Percentiles rank a stretch among this genome's conserved stretches.
Conservation (phyloP, 1,140 invertebrate genomes). For the Aplysia californica region DNA sequence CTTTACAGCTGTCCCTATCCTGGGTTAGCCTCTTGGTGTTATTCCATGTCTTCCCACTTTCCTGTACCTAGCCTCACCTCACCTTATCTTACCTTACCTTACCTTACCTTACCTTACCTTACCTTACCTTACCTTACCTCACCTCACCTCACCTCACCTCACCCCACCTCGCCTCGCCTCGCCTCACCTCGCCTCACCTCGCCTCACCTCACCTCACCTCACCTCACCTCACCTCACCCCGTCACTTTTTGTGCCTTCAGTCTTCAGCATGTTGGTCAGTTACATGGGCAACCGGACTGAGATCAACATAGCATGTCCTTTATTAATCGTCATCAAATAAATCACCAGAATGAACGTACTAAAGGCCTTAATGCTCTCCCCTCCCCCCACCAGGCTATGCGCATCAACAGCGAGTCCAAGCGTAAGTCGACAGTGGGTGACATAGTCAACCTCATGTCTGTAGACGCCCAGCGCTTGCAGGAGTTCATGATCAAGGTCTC, state of each 20-base stretch:
- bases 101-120: neutral
- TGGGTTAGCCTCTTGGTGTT: too few species aligned
- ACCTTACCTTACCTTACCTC: neutral
- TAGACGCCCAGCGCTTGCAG: constrained; percentile 32
- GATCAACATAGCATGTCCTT: too few species aligned
- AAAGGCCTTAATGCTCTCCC: too few species aligned
- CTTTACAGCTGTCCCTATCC: too few species aligned
- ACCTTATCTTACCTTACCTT: neutral
- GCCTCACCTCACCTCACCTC: neutral
- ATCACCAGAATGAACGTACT: too few species aligned
- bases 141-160: neutral
- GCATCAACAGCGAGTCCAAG: constrained; percentile 27
- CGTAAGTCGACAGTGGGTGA: constrained; percentile 22
- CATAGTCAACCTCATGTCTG: constrained; percentile 28
- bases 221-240: neutral
- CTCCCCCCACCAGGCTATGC: neutral
- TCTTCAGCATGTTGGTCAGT: too few species aligned
- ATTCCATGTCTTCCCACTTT: too few species aligned
- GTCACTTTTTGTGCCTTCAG: neutral
- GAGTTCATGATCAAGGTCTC: constrained; percentile 26
- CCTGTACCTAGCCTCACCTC: neutral
- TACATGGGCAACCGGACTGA: too few species aligned
- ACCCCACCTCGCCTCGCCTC: too few species aligned
- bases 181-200: neutral
- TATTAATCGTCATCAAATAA: too few species aligned